These are phyloP conservation scores for Psittacula echo DNA, from an alignment of 2,797 vertebrate genomes.

Conservation along the genomic window DNA sequence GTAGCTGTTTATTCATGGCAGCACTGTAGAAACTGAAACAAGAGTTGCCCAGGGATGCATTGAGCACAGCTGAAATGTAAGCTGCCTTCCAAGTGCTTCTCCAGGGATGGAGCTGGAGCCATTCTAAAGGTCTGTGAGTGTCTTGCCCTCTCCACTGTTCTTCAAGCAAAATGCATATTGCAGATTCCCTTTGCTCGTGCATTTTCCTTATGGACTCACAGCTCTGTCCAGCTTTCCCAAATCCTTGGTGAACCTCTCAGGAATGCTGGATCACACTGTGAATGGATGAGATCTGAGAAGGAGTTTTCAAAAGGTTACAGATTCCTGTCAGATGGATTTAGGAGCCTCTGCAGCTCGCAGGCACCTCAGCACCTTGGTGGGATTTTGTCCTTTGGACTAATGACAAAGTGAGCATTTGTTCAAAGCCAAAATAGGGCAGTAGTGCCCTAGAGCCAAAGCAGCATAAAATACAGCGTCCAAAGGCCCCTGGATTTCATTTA, in stretches of 20 bases:
- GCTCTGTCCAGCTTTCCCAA: neutral
- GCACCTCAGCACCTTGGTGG: neutral
- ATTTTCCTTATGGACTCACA: neutral
- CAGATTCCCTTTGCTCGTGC: neutral
- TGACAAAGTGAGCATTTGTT: neutral
- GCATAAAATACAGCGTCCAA: neutral
- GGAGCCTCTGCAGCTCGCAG: neutral
- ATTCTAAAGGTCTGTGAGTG: neutral
- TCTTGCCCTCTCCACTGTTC: accelerated
- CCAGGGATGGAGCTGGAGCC: neutral
- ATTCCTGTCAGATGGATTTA: neutral
- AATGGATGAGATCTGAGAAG: neutral
- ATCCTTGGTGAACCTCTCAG: neutral
- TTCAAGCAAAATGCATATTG: neutral
- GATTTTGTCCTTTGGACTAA: neutral
- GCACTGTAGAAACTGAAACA: neutral
- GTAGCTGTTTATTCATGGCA: neutral
- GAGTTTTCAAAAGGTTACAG: neutral
- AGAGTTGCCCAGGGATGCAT: neutral
- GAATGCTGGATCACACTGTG: neutral
- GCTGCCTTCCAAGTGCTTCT: neutral
- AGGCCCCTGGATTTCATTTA: neutral
- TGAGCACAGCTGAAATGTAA: neutral
- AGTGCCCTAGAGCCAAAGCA: neutral
- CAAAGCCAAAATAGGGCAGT: neutral